phyloP scores from a whole-genome alignment of 2,113 vertebrate genomes.

The Entelurus aequoreus region DNA sequence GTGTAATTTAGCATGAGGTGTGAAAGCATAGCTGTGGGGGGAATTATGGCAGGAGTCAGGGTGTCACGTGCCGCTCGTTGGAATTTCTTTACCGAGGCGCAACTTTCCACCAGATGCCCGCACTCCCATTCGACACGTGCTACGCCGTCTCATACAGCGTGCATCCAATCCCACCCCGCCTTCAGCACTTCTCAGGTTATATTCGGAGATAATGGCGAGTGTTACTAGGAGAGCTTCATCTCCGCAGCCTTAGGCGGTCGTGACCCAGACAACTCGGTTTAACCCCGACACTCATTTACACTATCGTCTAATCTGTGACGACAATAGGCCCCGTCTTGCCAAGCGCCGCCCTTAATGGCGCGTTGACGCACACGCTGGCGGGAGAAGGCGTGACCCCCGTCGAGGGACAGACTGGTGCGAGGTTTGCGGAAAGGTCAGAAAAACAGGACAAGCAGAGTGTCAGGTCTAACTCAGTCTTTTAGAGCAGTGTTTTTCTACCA shows the following conservation, averaged over 20 bases:
- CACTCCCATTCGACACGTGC: not conserved
- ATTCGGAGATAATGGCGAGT: slow-evolving; percentile 31
- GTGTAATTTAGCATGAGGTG: not conserved
- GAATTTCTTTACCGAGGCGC: not conserved
- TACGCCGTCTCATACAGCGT: not conserved
- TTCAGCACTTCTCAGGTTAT: slow-evolving; percentile 25
- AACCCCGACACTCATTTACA: slow-evolving; percentile 43
- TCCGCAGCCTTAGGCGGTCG: slow-evolving; percentile 16
- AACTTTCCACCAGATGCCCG: not conserved
- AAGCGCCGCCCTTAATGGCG: slow-evolving; percentile 17
- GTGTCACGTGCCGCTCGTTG: slow-evolving; percentile 10
- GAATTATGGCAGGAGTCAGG: not conserved
- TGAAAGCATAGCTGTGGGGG: not conserved
- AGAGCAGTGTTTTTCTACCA: too few relatives aligned
- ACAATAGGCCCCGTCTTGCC: slow-evolving; percentile 33
- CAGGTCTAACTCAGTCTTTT: not conserved
- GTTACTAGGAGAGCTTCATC: slow-evolving; percentile 28
- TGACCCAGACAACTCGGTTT: slow-evolving; percentile 37
- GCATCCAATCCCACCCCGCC: slow-evolving; percentile 22
- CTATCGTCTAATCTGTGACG: slow-evolving; percentile 48
- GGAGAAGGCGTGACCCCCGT: slow-evolving; percentile 2
- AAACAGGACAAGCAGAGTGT: not conserved
- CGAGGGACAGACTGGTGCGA: not conserved
- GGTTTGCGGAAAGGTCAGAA: slow-evolving; percentile 22
- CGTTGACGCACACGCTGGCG: not conserved